A percentile compares a stretch with the other conserved stretches of the same genome.
phyloP scores from a whole-genome alignment of 23 tunicate genomes.

The Styela clava region DNA sequence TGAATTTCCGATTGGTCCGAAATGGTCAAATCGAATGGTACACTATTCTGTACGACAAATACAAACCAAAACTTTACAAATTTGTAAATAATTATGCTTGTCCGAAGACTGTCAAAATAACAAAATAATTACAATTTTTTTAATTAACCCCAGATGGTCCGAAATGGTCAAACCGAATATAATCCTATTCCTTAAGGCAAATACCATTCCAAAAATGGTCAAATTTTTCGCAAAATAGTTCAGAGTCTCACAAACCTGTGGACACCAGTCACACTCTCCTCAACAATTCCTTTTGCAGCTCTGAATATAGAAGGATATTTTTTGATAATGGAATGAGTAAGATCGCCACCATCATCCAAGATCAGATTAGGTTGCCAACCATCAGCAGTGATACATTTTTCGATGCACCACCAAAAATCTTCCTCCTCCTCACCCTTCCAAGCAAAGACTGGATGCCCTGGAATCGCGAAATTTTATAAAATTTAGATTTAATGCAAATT shows the following conservation, averaged over 20 bases:
- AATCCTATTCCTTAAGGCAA: too few species aligned
- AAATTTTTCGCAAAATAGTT: neutral
- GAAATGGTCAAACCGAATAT: too few species aligned
- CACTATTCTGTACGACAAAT: too few species aligned
- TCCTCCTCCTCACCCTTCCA: slow-evolving; percentile 99
- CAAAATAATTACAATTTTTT: too few species aligned
- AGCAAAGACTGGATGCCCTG: slow-evolving; percentile 80
- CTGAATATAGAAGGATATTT: slow-evolving; percentile 83
- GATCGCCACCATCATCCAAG: slow-evolving; percentile 98
- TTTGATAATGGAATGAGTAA: slow-evolving; percentile 95
- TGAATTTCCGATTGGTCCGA: too few species aligned
- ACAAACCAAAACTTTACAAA: too few species aligned
- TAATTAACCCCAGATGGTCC: slow-evolving; percentile 9
- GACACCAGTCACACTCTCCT: slow-evolving; percentile 97
- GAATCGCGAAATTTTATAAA: too few species aligned
- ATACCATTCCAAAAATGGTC: too few species aligned
- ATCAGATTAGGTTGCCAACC: slow-evolving; percentile 97
- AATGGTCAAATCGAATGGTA: too few species aligned
- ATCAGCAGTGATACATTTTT: slow-evolving; percentile 83
- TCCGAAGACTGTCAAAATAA: too few species aligned
- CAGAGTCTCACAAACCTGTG: slow-evolving; percentile 58
- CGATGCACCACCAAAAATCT: slow-evolving; percentile 99
- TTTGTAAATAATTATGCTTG: too few species aligned
- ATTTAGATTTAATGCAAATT: neutral
- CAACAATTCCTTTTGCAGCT: slow-evolving; percentile 95